phyloP scores from a whole-genome alignment of 2,113 vertebrate species.

The Campylorhamphus procurvoides region DNA sequence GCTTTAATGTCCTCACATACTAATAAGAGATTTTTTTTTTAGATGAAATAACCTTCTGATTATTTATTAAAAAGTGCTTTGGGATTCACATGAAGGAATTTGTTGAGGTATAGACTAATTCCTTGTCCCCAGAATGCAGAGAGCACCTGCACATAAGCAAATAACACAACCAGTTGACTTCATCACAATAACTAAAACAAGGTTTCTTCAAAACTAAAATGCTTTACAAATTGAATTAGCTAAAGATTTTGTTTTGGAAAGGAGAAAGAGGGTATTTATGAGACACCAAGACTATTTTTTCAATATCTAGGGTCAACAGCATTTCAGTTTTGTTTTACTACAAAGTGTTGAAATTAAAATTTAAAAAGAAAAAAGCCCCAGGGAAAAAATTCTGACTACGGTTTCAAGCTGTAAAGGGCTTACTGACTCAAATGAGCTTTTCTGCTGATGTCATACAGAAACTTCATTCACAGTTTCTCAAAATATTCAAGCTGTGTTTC shows the following conservation, averaged over 20 bases:
- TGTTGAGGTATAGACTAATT: background rate
- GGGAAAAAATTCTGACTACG: rapidly evolving
- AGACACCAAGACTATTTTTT: background rate
- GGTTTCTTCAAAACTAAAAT: background rate
- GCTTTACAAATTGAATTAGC: background rate
- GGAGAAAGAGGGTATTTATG: background rate
- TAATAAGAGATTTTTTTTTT: background rate
- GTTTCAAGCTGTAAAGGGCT: background rate
- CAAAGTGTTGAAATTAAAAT: background rate
- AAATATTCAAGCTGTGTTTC: background rate
- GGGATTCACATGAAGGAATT: background rate
- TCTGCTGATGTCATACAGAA: background rate
- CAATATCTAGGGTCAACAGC: background rate
- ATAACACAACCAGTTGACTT: background rate
- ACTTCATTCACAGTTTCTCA: background rate
- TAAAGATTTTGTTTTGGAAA: background rate
- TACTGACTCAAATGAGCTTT: background rate
- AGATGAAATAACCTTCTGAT: background rate
- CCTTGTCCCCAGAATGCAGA: background rate
- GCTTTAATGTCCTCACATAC: background rate
- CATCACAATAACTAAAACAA: background rate
- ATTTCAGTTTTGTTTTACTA: background rate
- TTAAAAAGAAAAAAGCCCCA: background rate
- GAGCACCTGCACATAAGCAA: background rate
- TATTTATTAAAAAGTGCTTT: background rate